A percentile compares a stretch with the other conserved stretches of the same genome.
These are phyloP conservation scores for Diloba caeruleocephala DNA, from an alignment of 2,888 invertebrate species.

Conservation along the genomic window DNA sequence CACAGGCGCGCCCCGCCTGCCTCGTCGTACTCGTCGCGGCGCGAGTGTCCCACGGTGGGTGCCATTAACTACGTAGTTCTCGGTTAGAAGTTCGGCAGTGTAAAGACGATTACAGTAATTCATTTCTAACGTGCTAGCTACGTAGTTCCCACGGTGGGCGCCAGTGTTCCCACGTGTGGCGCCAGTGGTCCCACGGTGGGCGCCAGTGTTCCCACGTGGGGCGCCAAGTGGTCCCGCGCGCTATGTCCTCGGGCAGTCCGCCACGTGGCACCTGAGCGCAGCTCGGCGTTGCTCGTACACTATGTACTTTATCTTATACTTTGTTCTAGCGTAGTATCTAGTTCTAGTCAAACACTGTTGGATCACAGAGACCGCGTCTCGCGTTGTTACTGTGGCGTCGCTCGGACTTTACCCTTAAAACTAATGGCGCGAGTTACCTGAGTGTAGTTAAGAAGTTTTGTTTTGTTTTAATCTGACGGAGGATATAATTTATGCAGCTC, in stretches of 20 bases:
- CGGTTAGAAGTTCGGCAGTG: too few species aligned
- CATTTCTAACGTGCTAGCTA: too few species aligned
- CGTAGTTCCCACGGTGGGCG: too few species aligned
- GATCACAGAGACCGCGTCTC: conserved; percentile 49
- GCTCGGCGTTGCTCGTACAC: conserved; percentile 23
- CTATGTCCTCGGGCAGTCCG: too few species aligned
- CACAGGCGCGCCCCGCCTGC: too few species aligned
- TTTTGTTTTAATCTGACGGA: conserved; percentile 69
- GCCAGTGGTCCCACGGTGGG: too few species aligned
- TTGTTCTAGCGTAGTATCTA: conserved; percentile 58
- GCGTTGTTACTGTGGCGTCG: conserved; percentile 22
- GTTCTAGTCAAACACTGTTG: conserved; percentile 65
- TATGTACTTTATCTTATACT: conserved; percentile 32
- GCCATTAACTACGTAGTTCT: conserved; percentile 5
- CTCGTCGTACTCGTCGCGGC: background rate
- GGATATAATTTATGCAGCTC: conserved; percentile 71
- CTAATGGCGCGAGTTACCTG: conserved; percentile 76
- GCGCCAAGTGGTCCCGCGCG: too few species aligned
- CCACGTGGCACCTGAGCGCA: too few species aligned
- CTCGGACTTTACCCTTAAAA: conserved; percentile 13
- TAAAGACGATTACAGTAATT: too few species aligned
- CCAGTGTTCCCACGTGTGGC: too few species aligned
- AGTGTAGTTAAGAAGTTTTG: conserved; percentile 71
- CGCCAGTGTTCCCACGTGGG: too few species aligned
- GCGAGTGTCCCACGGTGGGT: conserved; percentile 1